Percentiles rank a stretch among this genome's conserved stretches.
Conservation (phyloP, 1,140 invertebrate species). For the Sycophaga agraensis region DNA sequence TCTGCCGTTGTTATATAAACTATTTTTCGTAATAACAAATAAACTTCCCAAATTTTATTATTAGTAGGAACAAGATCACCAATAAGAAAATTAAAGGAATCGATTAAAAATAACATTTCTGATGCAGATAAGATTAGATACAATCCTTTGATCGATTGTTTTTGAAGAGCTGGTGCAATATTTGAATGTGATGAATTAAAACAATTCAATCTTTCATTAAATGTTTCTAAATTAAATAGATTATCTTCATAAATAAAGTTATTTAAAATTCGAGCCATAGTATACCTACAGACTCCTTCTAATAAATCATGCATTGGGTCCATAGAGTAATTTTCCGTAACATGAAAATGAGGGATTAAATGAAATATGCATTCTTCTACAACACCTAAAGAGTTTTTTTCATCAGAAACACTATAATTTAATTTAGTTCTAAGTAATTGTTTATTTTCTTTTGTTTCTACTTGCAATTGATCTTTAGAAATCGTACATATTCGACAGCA, state of each 20-base stretch:
- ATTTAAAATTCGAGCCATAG: constrained; percentile 39
- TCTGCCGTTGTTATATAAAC: not conserved
- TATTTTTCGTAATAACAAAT: not conserved
- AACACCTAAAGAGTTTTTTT: constrained; percentile 34
- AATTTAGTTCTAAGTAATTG: not conserved
- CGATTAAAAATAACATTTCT: not conserved
- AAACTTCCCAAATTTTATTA: not conserved
- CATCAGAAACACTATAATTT: not conserved
- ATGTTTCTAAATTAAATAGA: constrained; percentile 8
- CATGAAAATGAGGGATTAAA: constrained; percentile 41
- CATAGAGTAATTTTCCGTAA: constrained; percentile 42
- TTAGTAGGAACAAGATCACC: not conserved
- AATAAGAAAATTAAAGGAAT: not conserved
- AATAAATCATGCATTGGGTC: constrained; percentile 52
- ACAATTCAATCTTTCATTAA: not conserved
- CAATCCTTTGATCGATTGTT: not conserved
- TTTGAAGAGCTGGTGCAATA: not conserved
- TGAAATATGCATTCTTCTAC: constrained; percentile 45
- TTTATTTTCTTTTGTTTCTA: not conserved
- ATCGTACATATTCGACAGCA: constrained; percentile 39
- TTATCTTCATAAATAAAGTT: too few relatives aligned
- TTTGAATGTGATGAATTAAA: not conserved
- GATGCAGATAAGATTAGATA: constrained; percentile 3
- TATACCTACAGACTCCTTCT: constrained; percentile 47
- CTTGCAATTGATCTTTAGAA: not conserved